Evolutionary conservation across 64 coral and sea anemone genomes (phyloP).

Genomic region (Cladopsammia gracilis): DNA sequence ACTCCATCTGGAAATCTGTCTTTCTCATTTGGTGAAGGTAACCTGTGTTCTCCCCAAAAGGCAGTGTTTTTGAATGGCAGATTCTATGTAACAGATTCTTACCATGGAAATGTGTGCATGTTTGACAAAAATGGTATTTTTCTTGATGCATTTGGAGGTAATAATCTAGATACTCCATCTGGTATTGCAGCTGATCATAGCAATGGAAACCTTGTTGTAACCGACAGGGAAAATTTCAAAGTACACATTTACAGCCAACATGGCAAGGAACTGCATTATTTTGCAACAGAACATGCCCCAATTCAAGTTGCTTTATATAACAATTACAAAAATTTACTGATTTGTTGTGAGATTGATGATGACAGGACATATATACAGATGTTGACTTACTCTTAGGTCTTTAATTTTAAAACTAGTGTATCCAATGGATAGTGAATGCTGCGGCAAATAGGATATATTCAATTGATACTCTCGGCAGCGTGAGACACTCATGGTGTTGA

Average conservation of each 20-base stretch:
- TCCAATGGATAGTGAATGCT: too few relatives aligned
- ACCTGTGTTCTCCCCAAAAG: conserved; percentile 4
- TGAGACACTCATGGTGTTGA: too few relatives aligned
- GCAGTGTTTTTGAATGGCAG: conserved; percentile 62
- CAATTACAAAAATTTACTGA: not conserved
- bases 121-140: conserved; percentile 58
- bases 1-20: conserved; percentile 25
- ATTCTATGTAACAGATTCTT: conserved; percentile 56
- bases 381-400: too few relatives aligned
- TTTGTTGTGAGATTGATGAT: conserved; percentile 1
- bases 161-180: not conserved
- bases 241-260: conserved; percentile 41
- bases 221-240: conserved; percentile 7
- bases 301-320: not conserved
- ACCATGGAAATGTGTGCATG: not conserved
- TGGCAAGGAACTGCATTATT: not conserved
- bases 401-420: too few relatives aligned
- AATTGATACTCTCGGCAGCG: too few relatives aligned
- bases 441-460: too few relatives aligned
- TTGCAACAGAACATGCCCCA: not conserved
- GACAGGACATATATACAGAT: too few relatives aligned
- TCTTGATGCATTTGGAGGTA: conserved; percentile 4
- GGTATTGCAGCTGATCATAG: conserved; percentile 30
- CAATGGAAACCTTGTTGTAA: conserved; percentile 36
- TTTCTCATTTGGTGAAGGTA: conserved; percentile 65